These are phyloP conservation scores for Oryzias dopingdopingensis DNA, from an alignment of 2,797 vertebrate species.

Conservation along the genomic window DNA sequence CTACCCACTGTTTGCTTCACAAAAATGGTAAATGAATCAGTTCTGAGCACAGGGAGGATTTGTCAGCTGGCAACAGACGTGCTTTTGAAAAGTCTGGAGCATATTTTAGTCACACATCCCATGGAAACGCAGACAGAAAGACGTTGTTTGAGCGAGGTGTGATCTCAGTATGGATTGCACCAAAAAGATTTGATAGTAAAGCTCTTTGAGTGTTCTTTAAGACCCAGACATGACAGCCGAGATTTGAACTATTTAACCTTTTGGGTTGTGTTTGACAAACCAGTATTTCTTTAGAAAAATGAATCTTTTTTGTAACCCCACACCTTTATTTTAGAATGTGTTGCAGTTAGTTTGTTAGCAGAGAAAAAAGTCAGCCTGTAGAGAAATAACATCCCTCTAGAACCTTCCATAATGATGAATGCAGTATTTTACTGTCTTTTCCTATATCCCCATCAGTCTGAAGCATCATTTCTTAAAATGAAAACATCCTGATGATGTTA, in stretches of 20 bases:
- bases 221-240: conserved; percentile 14
- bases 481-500: neutral
- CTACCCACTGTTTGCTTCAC: conserved; percentile 58
- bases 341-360: too few relatives aligned
- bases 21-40: conserved; percentile 57
- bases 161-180: conserved; percentile 40
- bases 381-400: neutral
- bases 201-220: conserved; percentile 25
- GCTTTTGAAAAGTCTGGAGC: conserved; percentile 41
- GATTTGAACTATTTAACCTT: conserved; percentile 22
- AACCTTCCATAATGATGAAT: neutral
- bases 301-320: neutral
- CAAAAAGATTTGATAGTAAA: conserved; percentile 29
- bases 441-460: conserved; percentile 13
- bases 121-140: conserved; percentile 30
- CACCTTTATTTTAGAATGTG: neutral
- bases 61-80: conserved; percentile 54
- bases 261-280: neutral
- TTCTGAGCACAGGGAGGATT: conserved; percentile 45
- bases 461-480: conserved; percentile 7
- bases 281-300: too few relatives aligned
- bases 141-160: conserved; percentile 38
- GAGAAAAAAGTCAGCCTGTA: neutral
- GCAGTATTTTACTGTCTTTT: conserved; percentile 1
- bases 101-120: conserved; percentile 29